phyloP scores from a whole-genome alignment of 2,888 invertebrate genomes.

The Drosophila emarginata region DNA sequence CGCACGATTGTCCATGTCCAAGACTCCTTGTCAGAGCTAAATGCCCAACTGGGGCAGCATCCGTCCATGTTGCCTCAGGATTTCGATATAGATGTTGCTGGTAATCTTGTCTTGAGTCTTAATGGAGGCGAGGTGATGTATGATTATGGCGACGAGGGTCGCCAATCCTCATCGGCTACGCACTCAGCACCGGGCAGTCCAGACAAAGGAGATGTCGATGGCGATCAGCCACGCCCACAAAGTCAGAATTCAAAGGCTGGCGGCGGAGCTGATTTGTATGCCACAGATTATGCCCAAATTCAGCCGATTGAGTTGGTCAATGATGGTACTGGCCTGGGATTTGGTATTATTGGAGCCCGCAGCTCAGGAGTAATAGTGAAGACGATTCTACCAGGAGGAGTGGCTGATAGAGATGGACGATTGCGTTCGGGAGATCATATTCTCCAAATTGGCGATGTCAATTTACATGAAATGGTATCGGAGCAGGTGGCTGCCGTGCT shows the following conservation, averaged over 20 bases:
- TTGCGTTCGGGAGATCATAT: conserved; percentile 99
- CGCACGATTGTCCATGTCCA: conserved; percentile 94
- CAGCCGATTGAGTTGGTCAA: conserved; percentile 98
- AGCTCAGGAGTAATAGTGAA: conserved; percentile 99
- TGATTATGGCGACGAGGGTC: conserved; percentile 85
- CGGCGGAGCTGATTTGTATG: conserved; percentile 87
- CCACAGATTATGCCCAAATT: conserved; percentile 97
- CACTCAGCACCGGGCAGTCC: conserved; percentile 83
- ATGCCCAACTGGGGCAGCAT: conserved; percentile 93
- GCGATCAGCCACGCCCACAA: conserved; percentile 84
- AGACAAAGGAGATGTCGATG: conserved; percentile 83
- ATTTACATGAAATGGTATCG: conserved; percentile 98
- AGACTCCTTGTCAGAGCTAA: conserved; percentile 94
- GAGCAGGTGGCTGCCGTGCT: conserved; percentile 98
- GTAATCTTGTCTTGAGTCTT: conserved; percentile 87
- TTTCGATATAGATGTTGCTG: conserved; percentile 94
- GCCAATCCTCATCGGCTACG: conserved; percentile 89
- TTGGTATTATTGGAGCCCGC: conserved; percentile 98
- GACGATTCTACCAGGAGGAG: conserved; percentile 98
- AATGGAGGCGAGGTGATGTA: conserved; percentile 85
- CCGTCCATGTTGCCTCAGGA: conserved; percentile 96
- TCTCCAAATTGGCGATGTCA: conserved; percentile 95
- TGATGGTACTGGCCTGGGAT: conserved; percentile 98
- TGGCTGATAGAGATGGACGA: conserved; percentile 98
- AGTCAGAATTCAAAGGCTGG: conserved; percentile 85